Conservation (phyloP, 2,113 vertebrate genomes). For the cat (Felis catus) region DNA sequence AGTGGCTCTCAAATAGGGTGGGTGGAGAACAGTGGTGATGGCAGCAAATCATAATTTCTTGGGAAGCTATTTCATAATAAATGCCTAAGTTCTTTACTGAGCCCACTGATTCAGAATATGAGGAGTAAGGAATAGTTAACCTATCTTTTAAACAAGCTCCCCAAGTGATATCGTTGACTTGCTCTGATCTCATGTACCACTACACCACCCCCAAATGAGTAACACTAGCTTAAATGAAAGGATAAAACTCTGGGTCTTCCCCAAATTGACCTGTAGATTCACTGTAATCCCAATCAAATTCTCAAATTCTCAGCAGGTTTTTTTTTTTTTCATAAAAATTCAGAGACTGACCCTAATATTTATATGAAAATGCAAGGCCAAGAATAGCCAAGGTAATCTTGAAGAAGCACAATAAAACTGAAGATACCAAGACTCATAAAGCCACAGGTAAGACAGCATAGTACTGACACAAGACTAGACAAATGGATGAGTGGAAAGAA, state of each 20-base stretch:
- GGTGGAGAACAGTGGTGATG: neutral
- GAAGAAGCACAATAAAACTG: neutral
- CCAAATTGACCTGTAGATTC: conserved; percentile 25
- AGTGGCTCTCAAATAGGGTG: neutral
- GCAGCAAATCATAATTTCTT: neutral
- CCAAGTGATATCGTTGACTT: neutral
- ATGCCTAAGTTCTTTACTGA: neutral
- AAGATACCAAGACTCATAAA: neutral
- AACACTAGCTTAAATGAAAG: conserved; percentile 9
- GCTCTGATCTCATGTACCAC: neutral
- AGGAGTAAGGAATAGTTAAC: neutral
- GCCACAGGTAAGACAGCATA: neutral
- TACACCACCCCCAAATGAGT: neutral
- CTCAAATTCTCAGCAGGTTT: neutral
- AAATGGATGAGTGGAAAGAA: neutral
- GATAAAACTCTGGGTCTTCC: neutral
- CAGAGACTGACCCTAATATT: neutral
- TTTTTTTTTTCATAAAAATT: neutral
- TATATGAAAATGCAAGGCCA: neutral
- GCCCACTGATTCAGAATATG: neutral
- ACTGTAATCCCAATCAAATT: conserved; percentile 26
- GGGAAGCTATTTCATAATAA: neutral
- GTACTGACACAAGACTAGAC: neutral
- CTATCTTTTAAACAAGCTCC: neutral
- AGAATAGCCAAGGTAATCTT: neutral